Base-by-base conservation (phyloP, 2,888 invertebrate species). In the Hirtodrosophila alboralis region DNA sequence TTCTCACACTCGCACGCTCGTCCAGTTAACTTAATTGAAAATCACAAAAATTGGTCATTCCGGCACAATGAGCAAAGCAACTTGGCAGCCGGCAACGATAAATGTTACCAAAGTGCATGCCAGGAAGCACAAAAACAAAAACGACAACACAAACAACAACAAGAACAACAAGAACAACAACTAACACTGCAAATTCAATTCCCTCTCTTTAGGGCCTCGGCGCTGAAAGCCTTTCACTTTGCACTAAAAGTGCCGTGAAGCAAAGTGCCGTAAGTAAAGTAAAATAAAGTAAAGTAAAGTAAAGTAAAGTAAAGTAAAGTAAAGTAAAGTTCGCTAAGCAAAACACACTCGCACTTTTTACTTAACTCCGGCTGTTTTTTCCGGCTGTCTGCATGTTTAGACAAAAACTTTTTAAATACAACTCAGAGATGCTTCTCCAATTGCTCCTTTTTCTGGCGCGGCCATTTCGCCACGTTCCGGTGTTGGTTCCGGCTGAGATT, bases 31-130 rank as follows among this genome's bases (percentile, higher is more conserved):
- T 84, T 84, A 84, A 84, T 84, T 84, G 81, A 84, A 86, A 86
- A 84, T 84, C 84, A 81, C 85, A 81, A 84, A 81, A 84, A 85
- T 84, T 83, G 86, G 78, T 84, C 83, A 86, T 83, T 83, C 86
- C 84, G 71, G 67, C 75, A 84, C 78, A 83, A 71, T 81, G 81
- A 81, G 73, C 86, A 78, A 61, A 75, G 77, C 64, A 81, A 72
- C 64, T 69, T 72, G 76, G 73, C 73, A 79, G 78, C 70, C 51
- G 64, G 40, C 63, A 57, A 64, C 72, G 65, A 78, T 75, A 83
- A 72, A 83, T 78, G 75, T 65, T 53, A 44, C 65, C 62, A 48
- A 67, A 84, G 66, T 80, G 74, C 66, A 80, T 34, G 76, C 36
- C 65, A 65, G 51, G 30, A 68, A 52, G 26, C 31, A 44, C 23